Evolutionary conservation across 2,797 vertebrate genomes (phyloP), one percentile per base, ranked within the genome.

Genomic region (Trichosurus vulpecula): DNA sequence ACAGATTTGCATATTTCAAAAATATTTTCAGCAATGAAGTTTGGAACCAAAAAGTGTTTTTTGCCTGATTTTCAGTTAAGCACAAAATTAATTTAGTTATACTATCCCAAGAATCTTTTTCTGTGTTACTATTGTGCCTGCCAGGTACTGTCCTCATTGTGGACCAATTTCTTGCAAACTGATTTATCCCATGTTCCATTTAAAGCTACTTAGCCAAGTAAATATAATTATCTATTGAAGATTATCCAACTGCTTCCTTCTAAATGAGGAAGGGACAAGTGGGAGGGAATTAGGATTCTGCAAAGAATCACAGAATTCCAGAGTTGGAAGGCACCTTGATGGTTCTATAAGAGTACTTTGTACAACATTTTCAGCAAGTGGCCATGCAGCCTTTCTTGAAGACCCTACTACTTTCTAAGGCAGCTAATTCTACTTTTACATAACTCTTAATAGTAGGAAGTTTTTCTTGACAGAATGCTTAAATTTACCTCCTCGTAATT

Each of bases 51-150:
- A 93, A 94, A 54, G 81, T 55, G n/a, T 11, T 92, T 90, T 94
- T 30, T 87, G 4, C 52, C 91, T 96, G 91, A 93, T 89, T 27
- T 94, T 93, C 52, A 53, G 54, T 95, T 93, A 96, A 51, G 54
- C 52, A 92, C 51, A 93, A 94, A 41, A 74, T 74, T 74, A 41
- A 74, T 74, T 74, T 41, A 74, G n/a, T 74, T 41, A 3, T n/a
- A 74, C 19, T 31, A 66, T 13, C 35, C 16, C 61, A 74, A 19
- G 13, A 41, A 19, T 74, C n/a, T 74, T 41, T 74, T 74, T 22
- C 29, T 41, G 0, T n/a, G 9, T 6, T 74, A 66, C 66, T 41
- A 74, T 74, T 41, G 16, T 74, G 19, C 66, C 19, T 74, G 35
- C 35, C 35, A 66, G 61, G 35, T 66, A 66, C 35, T 74, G 35